phyloP scores from a whole-genome alignment of 2,113 vertebrate genomes.

The Menidia beryllina region DNA sequence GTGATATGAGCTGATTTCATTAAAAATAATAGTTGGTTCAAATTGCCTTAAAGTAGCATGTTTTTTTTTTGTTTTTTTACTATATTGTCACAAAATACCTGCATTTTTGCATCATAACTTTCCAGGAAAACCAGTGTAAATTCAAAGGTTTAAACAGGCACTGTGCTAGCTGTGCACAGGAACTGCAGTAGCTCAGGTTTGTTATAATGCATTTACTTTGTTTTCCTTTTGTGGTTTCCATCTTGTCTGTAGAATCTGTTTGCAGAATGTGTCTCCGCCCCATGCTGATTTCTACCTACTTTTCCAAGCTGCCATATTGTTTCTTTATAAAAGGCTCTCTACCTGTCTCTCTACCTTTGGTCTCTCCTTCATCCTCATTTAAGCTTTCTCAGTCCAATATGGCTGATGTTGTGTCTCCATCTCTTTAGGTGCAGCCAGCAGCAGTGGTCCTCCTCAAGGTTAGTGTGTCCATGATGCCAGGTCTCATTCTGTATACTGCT shows the following conservation, averaged over 20 bases:
- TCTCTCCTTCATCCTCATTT: conserved; percentile 52
- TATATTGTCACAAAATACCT: conserved; percentile 15
- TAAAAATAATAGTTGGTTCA: conserved; percentile 33
- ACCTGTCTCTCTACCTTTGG: conserved; percentile 40
- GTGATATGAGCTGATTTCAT: conserved; percentile 58
- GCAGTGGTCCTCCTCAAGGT: conserved; percentile 83
- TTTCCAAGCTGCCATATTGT: conserved; percentile 54
- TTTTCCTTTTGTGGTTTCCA: conserved; percentile 17
- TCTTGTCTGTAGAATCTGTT: conserved; percentile 14
- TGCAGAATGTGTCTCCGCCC: conserved; percentile 32
- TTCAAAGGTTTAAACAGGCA: conserved; percentile 2
- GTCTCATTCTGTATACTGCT: conserved; percentile 82
- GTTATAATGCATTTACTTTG: background rate
- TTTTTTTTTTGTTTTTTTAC: conserved; percentile 4
- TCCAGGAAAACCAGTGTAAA: conserved; percentile 2
- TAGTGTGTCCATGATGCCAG: conserved; percentile 81
- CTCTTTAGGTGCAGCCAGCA: conserved; percentile 80
- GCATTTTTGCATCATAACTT: conserved; percentile 9
- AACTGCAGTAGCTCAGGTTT: conserved; percentile 4
- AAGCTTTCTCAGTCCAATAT: conserved; percentile 68
- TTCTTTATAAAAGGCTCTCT: conserved; percentile 39
- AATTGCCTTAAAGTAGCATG: conserved; percentile 19
- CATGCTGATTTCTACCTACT: conserved; percentile 22
- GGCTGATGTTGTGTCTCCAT: conserved; percentile 76
- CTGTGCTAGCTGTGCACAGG: background rate